A percentile compares a stretch with the other conserved stretches of the same genome.
These are phyloP conservation scores for Aleiodes alternator DNA, from an alignment of 2,888 invertebrate species.

Conservation along the genomic window DNA sequence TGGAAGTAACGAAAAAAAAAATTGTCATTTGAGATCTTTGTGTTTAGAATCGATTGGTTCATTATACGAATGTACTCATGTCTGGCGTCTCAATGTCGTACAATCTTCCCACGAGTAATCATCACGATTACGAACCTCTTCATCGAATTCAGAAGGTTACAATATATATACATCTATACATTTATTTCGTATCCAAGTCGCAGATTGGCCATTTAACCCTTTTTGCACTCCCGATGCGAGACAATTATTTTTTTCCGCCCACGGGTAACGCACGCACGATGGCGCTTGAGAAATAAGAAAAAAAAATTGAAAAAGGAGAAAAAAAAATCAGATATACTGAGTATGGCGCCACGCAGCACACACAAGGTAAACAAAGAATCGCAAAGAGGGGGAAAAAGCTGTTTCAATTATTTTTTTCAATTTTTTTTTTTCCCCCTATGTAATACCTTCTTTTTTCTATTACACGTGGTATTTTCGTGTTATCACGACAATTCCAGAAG, in stretches of 20 bases:
- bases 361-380: slow-evolving; percentile 15
- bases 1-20: slow-evolving; percentile 4
- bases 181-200: slow-evolving; percentile 20
- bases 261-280: slow-evolving; percentile 15
- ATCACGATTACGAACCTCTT: slow-evolving; percentile 21
- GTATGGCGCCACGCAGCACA: slow-evolving; percentile 19
- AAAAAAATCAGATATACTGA: slow-evolving; percentile 24
- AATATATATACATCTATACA: slow-evolving; percentile 23
- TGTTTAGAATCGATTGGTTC: slow-evolving; percentile 24
- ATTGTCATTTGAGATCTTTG: slow-evolving; percentile 1
- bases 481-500: no score
- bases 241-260: slow-evolving; percentile 50
- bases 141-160: slow-evolving; percentile 5
- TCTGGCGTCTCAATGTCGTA: slow-evolving; percentile 30
- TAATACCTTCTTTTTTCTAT: background rate
- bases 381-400: background rate
- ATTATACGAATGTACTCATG: slow-evolving; percentile 15
- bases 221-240: slow-evolving; percentile 50
- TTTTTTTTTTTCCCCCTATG: background rate
- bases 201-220: slow-evolving; percentile 53
- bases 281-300: background rate
- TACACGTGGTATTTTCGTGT: background rate
- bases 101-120: slow-evolving; percentile 37
- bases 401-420: background rate
- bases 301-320: background rate